Evolutionary conservation across 2,113 vertebrate genomes (phyloP).

Genomic region (Saimiri boliviensis): DNA sequence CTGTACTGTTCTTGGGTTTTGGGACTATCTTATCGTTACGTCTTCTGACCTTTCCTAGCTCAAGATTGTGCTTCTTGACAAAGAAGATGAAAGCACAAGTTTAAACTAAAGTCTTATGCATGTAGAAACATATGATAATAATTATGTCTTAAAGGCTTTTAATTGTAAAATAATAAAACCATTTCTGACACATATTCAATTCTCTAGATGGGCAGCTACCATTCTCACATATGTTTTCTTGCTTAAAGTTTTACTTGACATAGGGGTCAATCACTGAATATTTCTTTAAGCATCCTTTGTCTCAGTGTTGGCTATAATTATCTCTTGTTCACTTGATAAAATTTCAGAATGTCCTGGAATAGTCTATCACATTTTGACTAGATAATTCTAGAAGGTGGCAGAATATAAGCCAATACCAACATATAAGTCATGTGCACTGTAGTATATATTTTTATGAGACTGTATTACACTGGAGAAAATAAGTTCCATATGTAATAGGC

Average conservation of each 20-base stretch:
- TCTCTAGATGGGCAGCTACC: neutral
- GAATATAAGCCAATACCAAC: neutral
- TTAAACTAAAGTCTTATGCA: neutral
- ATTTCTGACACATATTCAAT: neutral
- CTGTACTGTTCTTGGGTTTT: slow-evolving; percentile 20
- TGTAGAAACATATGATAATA: neutral
- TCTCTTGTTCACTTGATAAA: neutral
- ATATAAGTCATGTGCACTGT: neutral
- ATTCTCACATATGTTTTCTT: neutral
- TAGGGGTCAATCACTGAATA: neutral
- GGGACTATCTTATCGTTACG: slow-evolving; percentile 7
- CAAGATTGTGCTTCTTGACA: slow-evolving; percentile 45
- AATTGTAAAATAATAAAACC: neutral
- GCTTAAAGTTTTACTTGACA: slow-evolving; percentile 42
- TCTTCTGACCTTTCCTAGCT: slow-evolving; percentile 9
- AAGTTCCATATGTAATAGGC: neutral
- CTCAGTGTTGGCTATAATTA: neutral
- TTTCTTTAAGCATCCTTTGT: neutral
- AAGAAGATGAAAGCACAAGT: neutral
- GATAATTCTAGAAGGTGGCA: slow-evolving; percentile 23
- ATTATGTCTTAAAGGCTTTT: slow-evolving; percentile 1
- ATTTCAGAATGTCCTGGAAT: slow-evolving; percentile 37
- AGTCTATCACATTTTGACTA: slow-evolving; percentile 3
- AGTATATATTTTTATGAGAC: neutral
- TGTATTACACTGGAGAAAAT: neutral